Evolutionary conservation across 92 coral and sea anemone species (phyloP), one percentile per base, ranked within the genome.

Genomic region (Meandrina meandrites): DNA sequence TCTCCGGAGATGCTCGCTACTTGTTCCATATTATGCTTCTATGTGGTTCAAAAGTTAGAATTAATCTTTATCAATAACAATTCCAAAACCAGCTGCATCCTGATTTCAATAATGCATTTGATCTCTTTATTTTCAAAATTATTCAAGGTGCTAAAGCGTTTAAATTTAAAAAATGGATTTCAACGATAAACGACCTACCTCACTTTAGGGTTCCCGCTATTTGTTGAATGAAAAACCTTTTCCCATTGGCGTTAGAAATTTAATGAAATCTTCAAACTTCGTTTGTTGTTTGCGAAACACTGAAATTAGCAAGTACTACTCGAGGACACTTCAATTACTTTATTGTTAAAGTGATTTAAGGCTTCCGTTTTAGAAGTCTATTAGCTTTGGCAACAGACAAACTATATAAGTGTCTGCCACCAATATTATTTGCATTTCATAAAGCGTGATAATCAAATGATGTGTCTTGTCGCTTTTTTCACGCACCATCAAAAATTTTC

Each of bases 331-430:
- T 24, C 47, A 76, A 76, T 76, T 48, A 47, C 80, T 47, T 76
- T 24, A 76, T 75, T 42, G 79, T 40, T 75, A 22, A 15, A 75
- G 7, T 21, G 79, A 42, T 76, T 76, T 76, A 57, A 76, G 35
- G 60, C 80, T 45, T 76, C 80, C 80, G 48, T 76, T 70, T 76
- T 76, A 76, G 60, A 45, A 76, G 58, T 76, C 80, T 76, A 76
- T 48, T 76, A 76, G n/a, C 80, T 76, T 76, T 76, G 30, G 42
- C 36, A 76, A 76, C 21, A 27, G 79, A 27, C 57, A 47, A 75
- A 47, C 79, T 42, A 16, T 34, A 18, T 32, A 76, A 76, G 57
- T 76, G n/a, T 68, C 27, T 28, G 17, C 40, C 18, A 48, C 32
- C 31, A 36, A 79, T 47, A 36, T 45, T 60, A 64, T 60, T 80